phyloP scores from a whole-genome alignment of 2,888 invertebrate genomes.

The Disparrhopalites patrizii region DNA sequence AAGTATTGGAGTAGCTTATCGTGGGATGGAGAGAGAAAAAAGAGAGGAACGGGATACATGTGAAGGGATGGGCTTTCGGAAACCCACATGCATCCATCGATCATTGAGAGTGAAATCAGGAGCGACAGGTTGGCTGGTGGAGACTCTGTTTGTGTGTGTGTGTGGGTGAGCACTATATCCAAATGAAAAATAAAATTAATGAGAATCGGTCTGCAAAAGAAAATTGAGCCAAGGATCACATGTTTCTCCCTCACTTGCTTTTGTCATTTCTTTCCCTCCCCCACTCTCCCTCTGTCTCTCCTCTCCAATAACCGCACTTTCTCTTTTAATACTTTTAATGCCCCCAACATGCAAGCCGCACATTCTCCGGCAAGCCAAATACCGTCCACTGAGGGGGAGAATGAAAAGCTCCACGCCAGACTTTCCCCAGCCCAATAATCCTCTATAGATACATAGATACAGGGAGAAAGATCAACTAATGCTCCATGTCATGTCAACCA shows the following conservation, averaged over 20 bases:
- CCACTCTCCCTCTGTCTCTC: no score
- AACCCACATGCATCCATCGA: background rate
- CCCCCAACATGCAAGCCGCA: no score
- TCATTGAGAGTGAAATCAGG: constrained; percentile 6
- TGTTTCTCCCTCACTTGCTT: background rate
- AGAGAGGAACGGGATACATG: constrained; percentile 2
- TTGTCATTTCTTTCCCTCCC: background rate
- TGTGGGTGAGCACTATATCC: constrained; percentile 15
- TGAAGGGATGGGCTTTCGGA: background rate
- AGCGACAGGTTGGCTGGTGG: constrained; percentile 17
- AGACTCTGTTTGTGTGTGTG: background rate
- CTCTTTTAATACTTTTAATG: background rate
- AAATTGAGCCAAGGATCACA: background rate
- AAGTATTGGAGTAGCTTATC: background rate
- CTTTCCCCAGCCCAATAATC: no score
- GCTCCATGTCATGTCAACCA: background rate
- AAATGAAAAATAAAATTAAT: constrained; percentile 27
- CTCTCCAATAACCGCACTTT: no score
- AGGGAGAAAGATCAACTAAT: background rate
- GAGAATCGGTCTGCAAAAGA: background rate
- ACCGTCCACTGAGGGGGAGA: constrained; percentile 2
- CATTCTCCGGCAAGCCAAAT: no score
- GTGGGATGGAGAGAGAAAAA: background rate
- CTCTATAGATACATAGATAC: background rate
- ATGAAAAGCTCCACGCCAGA: background rate